Evolutionary conservation across 2,113 vertebrate genomes (phyloP), one percentile per base, ranked within the genome.

Genomic region (Laticauda colubrina): DNA sequence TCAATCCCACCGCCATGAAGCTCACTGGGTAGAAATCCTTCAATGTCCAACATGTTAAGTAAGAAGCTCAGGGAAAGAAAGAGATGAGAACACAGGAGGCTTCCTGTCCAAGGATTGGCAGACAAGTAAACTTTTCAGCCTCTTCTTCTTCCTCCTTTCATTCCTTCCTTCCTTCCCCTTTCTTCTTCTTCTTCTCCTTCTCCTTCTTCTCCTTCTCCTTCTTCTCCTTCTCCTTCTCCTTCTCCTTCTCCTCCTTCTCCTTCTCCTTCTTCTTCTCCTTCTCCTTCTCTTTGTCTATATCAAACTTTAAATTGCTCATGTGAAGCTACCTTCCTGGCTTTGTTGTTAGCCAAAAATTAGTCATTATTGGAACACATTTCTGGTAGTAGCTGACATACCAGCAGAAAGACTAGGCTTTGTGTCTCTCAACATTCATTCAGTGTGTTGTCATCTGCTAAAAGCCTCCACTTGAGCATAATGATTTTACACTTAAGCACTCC

Each of bases 171-270:
- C 23, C 8, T 24, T 24, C 8, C 57, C 3, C 3, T 8, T 0
- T 59, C 2, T 0, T 2, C 0, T 3, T 0, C 57, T 10, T 24
- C 57, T 0, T 24, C 21, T 3, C 0, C 8, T 55, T 14, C 0
- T 21, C 4, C 55, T 3, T 5, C 18, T 26, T 9, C 15, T 0
- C 3, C 23, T 2, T 45, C 45, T 45, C 0, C 48, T 8, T 0
- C 48, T 48, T 2, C 29, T 2, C 4, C 29, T 2, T 3, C 23
- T 59, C 3, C 2, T 64, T 0, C 2, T 29, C 1, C 3, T 5
- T 0, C 9, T 26, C 2, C 1, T 26, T 0, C 24, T 10, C 3
- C 26, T 57, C 1, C 21, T 8, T 0, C 56, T 21, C 3, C 5
- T 21, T 0, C 56, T 21, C 9, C 9, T 12, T 3, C 59, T 1